A percentile compares a stretch with the other conserved stretches of the same genome.
phyloP scores from a whole-genome alignment of 2,113 vertebrate species.

The Tylochromis polylepis region DNA sequence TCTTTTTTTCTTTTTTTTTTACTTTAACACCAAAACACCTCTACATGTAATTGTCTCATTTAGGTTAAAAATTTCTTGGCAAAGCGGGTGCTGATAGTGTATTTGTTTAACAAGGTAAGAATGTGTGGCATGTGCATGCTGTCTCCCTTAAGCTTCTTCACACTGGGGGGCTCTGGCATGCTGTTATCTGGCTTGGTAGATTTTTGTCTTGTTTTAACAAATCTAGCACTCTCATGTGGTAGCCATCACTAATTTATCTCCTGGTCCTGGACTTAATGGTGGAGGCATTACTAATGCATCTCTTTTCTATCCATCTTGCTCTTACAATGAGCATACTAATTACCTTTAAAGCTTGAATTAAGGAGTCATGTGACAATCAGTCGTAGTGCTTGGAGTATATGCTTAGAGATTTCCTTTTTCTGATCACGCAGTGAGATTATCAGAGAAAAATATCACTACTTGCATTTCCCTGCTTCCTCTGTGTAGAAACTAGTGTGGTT shows the following conservation, averaged over 20 bases:
- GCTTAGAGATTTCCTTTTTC: background rate
- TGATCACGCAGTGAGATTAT: background rate
- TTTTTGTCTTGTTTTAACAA: background rate
- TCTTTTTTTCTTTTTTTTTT: background rate
- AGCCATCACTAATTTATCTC: conserved; percentile 19
- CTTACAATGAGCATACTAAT: conserved; percentile 8
- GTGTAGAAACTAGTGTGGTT: background rate
- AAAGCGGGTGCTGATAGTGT: conserved; percentile 89
- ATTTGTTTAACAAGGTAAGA: conserved; percentile 97
- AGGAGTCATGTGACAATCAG: background rate
- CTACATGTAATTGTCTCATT: conserved; percentile 56
- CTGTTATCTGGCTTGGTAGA: background rate
- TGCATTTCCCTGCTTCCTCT: background rate
- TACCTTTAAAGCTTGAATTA: background rate
- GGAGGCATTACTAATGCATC: conserved; percentile 30
- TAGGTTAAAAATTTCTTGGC: conserved; percentile 91
- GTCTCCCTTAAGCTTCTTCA: background rate
- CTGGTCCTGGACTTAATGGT: background rate
- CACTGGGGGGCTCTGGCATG: conserved; percentile 19
- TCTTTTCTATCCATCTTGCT: conserved; percentile 5
- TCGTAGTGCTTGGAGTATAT: background rate
- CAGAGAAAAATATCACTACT: background rate
- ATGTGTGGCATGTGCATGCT: conserved; percentile 26
- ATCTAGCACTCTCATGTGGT: background rate
- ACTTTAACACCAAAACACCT: conserved; percentile 18